Conservation (phyloP, 2,888 invertebrate genomes). For the Andrena praecox region DNA sequence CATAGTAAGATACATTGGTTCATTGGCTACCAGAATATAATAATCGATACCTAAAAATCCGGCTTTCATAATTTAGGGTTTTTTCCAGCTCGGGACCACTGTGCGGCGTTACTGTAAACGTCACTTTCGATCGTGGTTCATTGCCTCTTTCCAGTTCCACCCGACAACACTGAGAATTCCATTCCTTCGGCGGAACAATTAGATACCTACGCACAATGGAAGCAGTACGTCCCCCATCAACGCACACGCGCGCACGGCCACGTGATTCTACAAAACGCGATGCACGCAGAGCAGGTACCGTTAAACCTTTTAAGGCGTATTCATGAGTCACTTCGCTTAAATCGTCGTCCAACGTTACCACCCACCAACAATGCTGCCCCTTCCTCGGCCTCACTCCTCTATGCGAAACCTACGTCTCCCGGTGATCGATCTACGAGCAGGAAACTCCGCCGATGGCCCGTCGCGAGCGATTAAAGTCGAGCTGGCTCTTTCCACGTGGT, state of each 20-base stretch:
- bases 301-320: slow-evolving; percentile 55
- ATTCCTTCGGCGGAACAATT: slow-evolving; percentile 6
- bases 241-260: background rate
- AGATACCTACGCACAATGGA: slow-evolving; percentile 1
- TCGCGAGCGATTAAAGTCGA: slow-evolving; percentile 31
- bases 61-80: too few species aligned
- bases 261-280: slow-evolving; percentile 28
- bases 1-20: too few species aligned
- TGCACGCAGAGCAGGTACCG: slow-evolving; percentile 43
- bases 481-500: slow-evolving; percentile 19
- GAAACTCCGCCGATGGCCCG: slow-evolving; percentile 33
- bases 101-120: too few species aligned
- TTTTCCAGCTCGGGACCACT: too few species aligned
- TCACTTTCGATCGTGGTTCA: background rate
- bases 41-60: too few species aligned
- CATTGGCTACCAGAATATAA: too few species aligned
- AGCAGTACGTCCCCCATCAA: background rate
- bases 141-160: background rate
- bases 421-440: slow-evolving; percentile 42
- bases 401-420: slow-evolving; percentile 40
- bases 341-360: slow-evolving; percentile 45
- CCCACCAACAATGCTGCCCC: slow-evolving; percentile 35
- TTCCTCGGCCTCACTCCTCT: background rate
- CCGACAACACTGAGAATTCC: slow-evolving; percentile 8
- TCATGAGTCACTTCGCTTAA: slow-evolving; percentile 49